Conservation (phyloP, 2,888 invertebrate species). For the Rhyacophila evoluta region DNA sequence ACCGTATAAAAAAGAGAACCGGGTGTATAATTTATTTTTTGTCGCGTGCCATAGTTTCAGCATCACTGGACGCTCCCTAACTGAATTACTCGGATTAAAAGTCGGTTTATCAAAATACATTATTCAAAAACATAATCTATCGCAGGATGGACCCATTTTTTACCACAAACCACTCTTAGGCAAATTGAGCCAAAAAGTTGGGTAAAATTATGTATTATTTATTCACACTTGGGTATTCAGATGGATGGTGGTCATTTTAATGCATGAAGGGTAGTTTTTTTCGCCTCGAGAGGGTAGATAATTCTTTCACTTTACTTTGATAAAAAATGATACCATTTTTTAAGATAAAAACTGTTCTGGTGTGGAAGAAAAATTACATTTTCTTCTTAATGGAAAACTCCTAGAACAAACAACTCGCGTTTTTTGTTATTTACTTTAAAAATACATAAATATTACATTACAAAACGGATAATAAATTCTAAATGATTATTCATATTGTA, state of each 20-base stretch:
- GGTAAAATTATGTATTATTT: not conserved
- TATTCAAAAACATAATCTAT: constrained; percentile 19
- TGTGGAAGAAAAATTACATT: too few relatives aligned
- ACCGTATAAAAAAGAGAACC: too few relatives aligned
- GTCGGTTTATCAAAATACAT: not conserved
- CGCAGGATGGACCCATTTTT: not conserved
- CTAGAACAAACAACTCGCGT: too few relatives aligned
- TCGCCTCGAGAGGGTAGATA: not conserved
- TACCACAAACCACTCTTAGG: not conserved
- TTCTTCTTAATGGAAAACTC: too few relatives aligned
- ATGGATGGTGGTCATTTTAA: not conserved
- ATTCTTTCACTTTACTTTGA: too few relatives aligned
- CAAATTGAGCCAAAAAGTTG: not conserved
- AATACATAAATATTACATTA: too few relatives aligned
- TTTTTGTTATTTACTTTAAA: too few relatives aligned
- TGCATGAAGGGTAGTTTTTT: not conserved
- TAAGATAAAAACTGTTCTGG: too few relatives aligned
- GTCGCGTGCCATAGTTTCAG: not conserved
- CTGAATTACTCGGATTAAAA: constrained; percentile 13
- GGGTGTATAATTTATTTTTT: too few relatives aligned
- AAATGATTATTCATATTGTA: too few relatives aligned
- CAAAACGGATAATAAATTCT: too few relatives aligned
- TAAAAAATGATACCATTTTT: too few relatives aligned
- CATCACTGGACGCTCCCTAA: not conserved
- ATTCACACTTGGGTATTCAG: not conserved